Conservation (phyloP, 2,888 invertebrate genomes). For the Listrodromus nycthemerus region DNA sequence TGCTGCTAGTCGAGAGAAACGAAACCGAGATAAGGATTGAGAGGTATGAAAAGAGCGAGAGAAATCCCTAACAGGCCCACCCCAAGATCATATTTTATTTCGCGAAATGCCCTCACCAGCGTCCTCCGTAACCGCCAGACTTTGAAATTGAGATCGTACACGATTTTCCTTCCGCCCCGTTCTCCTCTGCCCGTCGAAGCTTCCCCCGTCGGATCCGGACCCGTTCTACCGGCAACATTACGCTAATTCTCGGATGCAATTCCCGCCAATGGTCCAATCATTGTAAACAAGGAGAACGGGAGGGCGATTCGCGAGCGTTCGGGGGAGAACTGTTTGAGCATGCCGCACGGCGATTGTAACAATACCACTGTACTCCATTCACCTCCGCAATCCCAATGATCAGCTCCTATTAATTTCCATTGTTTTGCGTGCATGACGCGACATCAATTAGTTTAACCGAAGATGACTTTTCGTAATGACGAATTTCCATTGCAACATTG, state of each 20-base stretch:
- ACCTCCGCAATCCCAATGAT: neutral
- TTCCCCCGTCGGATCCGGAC: constrained; percentile 38
- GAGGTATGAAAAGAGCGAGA: constrained; percentile 63
- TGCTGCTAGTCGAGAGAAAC: constrained; percentile 56
- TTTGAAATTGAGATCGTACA: constrained; percentile 71
- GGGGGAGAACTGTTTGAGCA: constrained; percentile 44
- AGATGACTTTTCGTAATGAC: neutral
- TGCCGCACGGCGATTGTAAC: constrained; percentile 15
- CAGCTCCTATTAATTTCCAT: neutral
- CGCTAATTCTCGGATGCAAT: constrained; percentile 69
- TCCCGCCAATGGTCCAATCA: constrained; percentile 70
- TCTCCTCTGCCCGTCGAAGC: constrained; percentile 17
- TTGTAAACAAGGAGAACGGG: constrained; percentile 67
- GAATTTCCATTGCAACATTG: neutral
- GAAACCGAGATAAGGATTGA: constrained; percentile 64
- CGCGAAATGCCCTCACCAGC: constrained; percentile 66
- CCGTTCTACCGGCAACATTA: constrained; percentile 62
- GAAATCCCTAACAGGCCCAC: constrained; percentile 64
- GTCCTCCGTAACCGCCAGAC: constrained; percentile 47
- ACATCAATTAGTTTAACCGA: neutral
- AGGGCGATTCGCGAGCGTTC: constrained; percentile 22
- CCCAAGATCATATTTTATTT: constrained; percentile 72
- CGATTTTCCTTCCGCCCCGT: constrained; percentile 65
- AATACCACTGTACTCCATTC: constrained; percentile 15
- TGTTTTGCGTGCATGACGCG: neutral